A percentile compares a stretch with the other conserved stretches of the same genome.
These are phyloP conservation scores for Sebastes miniatus DNA, from an alignment of 2,797 vertebrate genomes.

Conservation along the genomic window DNA sequence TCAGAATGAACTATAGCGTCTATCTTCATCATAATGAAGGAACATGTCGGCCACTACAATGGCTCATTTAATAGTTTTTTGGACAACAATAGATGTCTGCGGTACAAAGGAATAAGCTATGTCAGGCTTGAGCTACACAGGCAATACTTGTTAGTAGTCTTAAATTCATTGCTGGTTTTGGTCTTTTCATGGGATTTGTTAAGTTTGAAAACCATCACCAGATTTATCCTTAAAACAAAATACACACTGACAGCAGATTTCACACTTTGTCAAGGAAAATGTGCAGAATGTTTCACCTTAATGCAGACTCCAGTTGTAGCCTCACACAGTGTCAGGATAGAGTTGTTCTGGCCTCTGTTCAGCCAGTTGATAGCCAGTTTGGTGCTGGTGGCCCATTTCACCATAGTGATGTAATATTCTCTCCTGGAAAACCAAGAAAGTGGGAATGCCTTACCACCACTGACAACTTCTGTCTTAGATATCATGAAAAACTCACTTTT, in stretches of 20 bases:
- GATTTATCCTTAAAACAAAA: neutral
- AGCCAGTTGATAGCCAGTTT: slow-evolving; percentile 98
- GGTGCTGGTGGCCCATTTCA: slow-evolving; percentile 97
- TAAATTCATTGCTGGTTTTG: neutral
- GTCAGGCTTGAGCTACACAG: neutral
- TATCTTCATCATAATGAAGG: neutral
- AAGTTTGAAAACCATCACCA: neutral
- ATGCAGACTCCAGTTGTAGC: slow-evolving; percentile 96
- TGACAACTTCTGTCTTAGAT: neutral
- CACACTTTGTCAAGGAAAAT: neutral
- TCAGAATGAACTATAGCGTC: neutral
- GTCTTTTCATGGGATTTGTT: neutral
- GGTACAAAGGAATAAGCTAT: neutral
- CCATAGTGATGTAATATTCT: slow-evolving; percentile 97
- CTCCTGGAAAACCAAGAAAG: slow-evolving; percentile 72
- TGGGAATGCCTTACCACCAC: slow-evolving; percentile 9
- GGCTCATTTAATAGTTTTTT: neutral
- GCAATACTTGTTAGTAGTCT: neutral
- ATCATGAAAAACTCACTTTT: too few species aligned
- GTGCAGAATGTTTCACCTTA: slow-evolving; percentile 82
- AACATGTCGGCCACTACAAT: neutral
- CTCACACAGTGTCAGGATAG: slow-evolving; percentile 95
- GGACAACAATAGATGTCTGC: neutral
- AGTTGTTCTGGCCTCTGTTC: slow-evolving; percentile 97
- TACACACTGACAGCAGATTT: neutral